These are phyloP conservation scores for Sialia sialis DNA, from an alignment of 2,113 vertebrate species.

Conservation along the genomic window DNA sequence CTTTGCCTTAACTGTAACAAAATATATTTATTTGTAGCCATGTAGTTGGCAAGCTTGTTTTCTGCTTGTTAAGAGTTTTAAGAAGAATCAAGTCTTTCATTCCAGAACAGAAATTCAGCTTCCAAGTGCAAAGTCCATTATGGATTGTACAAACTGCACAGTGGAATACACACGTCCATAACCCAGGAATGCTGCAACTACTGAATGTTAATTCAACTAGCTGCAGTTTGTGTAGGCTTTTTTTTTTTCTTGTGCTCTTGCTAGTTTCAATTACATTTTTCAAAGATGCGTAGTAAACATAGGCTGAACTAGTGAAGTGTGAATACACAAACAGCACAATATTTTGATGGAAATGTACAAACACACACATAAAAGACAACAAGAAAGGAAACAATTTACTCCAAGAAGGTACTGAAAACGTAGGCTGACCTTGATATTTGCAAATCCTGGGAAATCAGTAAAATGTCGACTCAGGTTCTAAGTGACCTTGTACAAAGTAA, in stretches of 20 bases:
- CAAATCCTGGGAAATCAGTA: conserved; percentile 51
- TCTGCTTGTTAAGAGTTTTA: neutral
- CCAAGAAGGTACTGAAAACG: conserved; percentile 8
- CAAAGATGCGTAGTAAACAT: neutral
- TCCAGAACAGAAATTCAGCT: neutral
- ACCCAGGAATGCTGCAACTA: neutral
- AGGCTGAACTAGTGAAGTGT: neutral
- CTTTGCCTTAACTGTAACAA: neutral
- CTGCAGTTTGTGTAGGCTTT: neutral
- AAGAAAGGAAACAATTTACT: neutral
- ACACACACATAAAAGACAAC: neutral
- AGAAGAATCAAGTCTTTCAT: neutral
- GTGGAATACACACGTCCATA: neutral
- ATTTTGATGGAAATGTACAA: neutral
- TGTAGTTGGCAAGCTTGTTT: neutral
- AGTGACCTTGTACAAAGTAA: conserved; percentile 61
- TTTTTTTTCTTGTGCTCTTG: neutral
- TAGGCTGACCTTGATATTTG: conserved; percentile 42
- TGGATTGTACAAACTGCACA: neutral
- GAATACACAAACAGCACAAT: neutral
- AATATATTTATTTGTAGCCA: neutral
- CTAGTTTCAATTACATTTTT: neutral
- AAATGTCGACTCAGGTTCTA: conserved; percentile 41
- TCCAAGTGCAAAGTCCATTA: neutral
- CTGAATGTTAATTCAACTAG: neutral